Evolutionary conservation across 2,888 invertebrate genomes (phyloP).

Genomic region (Fissipunctia ypsillon): DNA sequence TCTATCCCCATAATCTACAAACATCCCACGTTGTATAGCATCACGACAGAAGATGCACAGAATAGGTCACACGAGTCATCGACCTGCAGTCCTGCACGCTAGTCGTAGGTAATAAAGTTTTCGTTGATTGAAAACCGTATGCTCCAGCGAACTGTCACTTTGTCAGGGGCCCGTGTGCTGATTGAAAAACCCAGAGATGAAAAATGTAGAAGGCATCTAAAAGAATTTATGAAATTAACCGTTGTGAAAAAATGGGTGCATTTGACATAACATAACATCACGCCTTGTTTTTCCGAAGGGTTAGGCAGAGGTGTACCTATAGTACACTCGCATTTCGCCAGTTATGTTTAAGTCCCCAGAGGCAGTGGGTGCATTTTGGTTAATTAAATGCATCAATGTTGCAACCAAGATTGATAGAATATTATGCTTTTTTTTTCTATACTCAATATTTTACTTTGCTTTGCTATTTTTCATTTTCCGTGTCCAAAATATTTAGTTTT

Average conservation of each 20-base stretch:
- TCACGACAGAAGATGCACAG: constrained; percentile 12
- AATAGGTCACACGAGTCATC: constrained; percentile 51
- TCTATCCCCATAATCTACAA: background rate
- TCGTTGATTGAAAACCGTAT: constrained; percentile 76
- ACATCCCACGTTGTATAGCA: constrained; percentile 2
- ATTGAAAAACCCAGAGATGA: constrained; percentile 9
- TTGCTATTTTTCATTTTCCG: background rate
- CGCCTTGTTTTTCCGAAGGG: no score
- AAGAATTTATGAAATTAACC: background rate
- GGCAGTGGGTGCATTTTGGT: background rate
- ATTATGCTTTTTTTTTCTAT: no score
- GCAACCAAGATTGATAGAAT: no score
- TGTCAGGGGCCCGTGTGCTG: constrained; percentile 57
- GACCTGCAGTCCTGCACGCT: constrained; percentile 51
- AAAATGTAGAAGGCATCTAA: background rate
- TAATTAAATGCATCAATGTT: background rate
- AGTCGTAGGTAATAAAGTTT: constrained; percentile 70
- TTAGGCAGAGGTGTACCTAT: no score
- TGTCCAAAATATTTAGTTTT: no score
- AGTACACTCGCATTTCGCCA: no score
- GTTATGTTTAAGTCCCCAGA: no score
- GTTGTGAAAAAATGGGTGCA: background rate
- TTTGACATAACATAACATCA: no score
- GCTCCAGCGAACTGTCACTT: constrained; percentile 67
- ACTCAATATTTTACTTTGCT: no score